Evolutionary conservation across 2,113 vertebrate species (phyloP).

Genomic region (Platanista minor): DNA sequence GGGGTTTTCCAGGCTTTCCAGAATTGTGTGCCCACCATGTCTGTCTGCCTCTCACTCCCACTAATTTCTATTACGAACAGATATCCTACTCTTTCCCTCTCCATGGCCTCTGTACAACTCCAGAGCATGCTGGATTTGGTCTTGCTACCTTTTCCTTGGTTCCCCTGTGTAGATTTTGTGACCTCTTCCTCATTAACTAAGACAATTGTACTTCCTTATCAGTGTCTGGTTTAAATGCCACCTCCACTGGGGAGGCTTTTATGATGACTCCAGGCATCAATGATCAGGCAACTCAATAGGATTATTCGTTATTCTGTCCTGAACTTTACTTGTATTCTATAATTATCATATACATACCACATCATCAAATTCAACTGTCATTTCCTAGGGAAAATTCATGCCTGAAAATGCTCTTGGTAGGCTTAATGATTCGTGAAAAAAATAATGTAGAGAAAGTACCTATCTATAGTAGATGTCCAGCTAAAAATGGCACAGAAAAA

Average conservation of each 20-base stretch:
- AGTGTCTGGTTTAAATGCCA: neutral
- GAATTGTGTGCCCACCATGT: neutral
- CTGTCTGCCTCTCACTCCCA: neutral
- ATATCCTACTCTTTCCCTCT: neutral
- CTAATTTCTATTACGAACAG: neutral
- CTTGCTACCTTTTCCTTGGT: neutral
- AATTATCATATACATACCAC: neutral
- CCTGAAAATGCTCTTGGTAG: neutral
- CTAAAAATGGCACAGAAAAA: neutral
- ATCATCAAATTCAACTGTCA: neutral
- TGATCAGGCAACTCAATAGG: neutral
- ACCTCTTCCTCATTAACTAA: neutral
- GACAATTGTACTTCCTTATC: neutral
- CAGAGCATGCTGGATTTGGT: neutral
- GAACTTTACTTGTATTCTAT: neutral
- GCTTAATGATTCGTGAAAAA: neutral
- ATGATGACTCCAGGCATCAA: neutral
- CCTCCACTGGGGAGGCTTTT: neutral
- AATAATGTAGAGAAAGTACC: neutral
- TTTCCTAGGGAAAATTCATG: neutral
- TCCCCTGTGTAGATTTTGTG: neutral
- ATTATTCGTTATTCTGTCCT: slow-evolving; percentile 1
- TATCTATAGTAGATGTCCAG: neutral
- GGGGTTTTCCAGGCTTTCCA: neutral
- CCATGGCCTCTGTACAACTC: neutral